A percentile compares a stretch with the other conserved stretches of the same genome.
These are phyloP conservation scores for Callorhinus ursinus DNA, from an alignment of 2,113 vertebrate species.

Conservation along the genomic window DNA sequence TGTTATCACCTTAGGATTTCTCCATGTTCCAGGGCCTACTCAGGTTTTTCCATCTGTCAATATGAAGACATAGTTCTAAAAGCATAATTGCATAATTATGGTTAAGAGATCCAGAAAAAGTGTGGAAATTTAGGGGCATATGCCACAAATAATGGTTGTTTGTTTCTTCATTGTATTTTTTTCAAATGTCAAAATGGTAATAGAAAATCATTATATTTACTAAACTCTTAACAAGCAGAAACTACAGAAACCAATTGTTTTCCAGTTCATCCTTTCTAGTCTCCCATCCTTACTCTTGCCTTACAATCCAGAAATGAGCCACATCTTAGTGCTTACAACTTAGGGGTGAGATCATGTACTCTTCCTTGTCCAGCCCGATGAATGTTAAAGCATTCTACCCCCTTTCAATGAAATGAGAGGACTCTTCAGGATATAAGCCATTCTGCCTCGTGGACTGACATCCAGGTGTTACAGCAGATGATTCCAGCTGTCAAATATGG, in stretches of 20 bases:
- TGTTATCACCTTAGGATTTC: background rate
- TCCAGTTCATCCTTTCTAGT: background rate
- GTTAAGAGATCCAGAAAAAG: background rate
- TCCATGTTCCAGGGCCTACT: background rate
- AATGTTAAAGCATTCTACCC: background rate
- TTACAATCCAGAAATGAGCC: background rate
- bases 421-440: background rate
- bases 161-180: background rate
- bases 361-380: background rate
- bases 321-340: background rate
- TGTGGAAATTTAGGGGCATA: background rate
- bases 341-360: rapidly evolving
- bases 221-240: conserved; percentile 7
- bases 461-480: background rate
- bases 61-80: background rate
- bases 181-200: background rate
- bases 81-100: background rate
- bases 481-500: background rate
- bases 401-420: background rate
- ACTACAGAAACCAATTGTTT: background rate
- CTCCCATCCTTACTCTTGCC: background rate
- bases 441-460: background rate
- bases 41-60: background rate
- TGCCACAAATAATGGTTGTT: background rate
- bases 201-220: background rate